These are phyloP conservation scores for Pocillopora meandrina DNA, from an alignment of 92 coral and sea anemone genomes.

Conservation along the genomic window DNA sequence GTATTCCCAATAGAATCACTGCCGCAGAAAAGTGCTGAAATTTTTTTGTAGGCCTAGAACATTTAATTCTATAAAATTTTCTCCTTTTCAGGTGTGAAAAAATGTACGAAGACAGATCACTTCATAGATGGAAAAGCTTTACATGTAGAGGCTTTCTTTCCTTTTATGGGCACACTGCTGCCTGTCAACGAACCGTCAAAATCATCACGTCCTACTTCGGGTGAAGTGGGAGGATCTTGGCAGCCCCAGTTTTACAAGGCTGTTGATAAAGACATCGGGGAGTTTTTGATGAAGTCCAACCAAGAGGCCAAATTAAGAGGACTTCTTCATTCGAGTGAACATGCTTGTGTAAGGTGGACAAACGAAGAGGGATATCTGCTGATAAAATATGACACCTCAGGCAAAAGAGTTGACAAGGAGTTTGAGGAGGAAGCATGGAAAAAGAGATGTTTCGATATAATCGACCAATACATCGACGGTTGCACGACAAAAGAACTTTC, in stretches of 20 bases:
- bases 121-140: not conserved
- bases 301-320: conserved; percentile 24
- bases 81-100: not conserved
- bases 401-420: conserved; percentile 15
- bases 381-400: not conserved
- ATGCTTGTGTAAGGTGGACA: conserved; percentile 14
- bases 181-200: conserved; percentile 14
- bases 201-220: not conserved
- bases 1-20: too few species aligned
- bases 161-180: conserved; percentile 20
- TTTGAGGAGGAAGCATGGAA: conserved; percentile 27
- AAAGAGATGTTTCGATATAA: not conserved
- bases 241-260: conserved; percentile 9
- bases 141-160: conserved; percentile 32
- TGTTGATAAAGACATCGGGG: conserved; percentile 20
- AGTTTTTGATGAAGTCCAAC: conserved; percentile 35
- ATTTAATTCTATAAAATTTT: too few species aligned
- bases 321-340: not conserved
- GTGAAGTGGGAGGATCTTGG: not conserved
- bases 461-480: conserved; percentile 13
- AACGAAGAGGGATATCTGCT: conserved; percentile 6
- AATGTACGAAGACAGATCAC: conserved; percentile 9
- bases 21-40: too few species aligned
- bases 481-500: conserved; percentile 2
- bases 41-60: too few species aligned